Conservation (phyloP, 2,113 vertebrate genomes). For the Pterophyllum scalare region DNA sequence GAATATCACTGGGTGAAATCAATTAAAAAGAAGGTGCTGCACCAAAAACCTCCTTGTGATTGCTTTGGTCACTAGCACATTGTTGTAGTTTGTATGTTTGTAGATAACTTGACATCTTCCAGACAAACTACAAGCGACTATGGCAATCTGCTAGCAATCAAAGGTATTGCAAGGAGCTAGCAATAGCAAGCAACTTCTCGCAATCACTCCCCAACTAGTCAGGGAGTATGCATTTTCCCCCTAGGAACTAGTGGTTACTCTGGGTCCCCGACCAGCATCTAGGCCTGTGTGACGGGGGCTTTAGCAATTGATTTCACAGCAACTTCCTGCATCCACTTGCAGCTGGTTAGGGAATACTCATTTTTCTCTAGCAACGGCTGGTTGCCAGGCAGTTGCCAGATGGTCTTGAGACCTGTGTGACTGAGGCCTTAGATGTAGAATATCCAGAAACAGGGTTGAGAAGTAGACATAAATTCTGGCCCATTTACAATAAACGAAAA, state of each 20-base stretch:
- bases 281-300: background rate
- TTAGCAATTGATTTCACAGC: background rate
- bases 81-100: background rate
- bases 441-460: background rate
- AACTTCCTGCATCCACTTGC: background rate
- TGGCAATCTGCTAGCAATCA: too few species aligned
- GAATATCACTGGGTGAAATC: too few species aligned
- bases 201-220: background rate
- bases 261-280: background rate
- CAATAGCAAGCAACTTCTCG: background rate
- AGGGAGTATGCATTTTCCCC: background rate
- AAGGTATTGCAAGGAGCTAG: background rate
- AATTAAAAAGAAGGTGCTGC: too few species aligned
- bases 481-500: background rate
- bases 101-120: background rate
- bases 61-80: too few species aligned
- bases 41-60: too few species aligned
- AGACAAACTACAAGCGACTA: background rate
- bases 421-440: background rate
- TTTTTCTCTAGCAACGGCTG: background rate
- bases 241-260: background rate
- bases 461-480: background rate
- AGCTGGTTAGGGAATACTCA: background rate
- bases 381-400: background rate
- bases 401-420: background rate